phyloP scores from a whole-genome alignment of 2,797 vertebrate genomes.

The Pterois miles region DNA sequence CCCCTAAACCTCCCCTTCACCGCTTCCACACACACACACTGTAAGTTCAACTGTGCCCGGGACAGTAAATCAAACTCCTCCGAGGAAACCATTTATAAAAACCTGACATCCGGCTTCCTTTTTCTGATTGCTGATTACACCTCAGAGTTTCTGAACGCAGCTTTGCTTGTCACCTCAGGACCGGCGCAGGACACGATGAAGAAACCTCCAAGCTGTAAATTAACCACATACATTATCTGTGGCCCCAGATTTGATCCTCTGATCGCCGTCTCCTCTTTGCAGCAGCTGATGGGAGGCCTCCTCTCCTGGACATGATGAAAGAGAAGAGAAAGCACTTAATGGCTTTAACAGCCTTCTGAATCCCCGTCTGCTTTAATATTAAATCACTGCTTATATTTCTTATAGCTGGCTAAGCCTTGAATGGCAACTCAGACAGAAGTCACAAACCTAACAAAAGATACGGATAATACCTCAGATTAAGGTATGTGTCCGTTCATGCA shows the following conservation, averaged over 20 bases:
- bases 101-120: constrained; percentile 71
- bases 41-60: constrained; percentile 43
- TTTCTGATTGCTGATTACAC: constrained; percentile 81
- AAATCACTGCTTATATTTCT: constrained; percentile 77
- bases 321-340: constrained; percentile 73
- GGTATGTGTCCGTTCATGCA: constrained; percentile 22
- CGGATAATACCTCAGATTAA: constrained; percentile 27
- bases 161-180: constrained; percentile 60
- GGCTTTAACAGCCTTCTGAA: constrained; percentile 74
- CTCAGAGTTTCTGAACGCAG: constrained; percentile 69
- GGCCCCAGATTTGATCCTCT: constrained; percentile 54
- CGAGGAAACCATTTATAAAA: constrained; percentile 73
- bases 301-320: constrained; percentile 74
- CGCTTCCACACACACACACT: constrained; percentile 20
- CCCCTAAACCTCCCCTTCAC: constrained; percentile 14
- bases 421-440: constrained; percentile 56
- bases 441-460: constrained; percentile 60
- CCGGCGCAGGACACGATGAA: constrained; percentile 58
- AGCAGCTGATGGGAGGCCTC: constrained; percentile 53
- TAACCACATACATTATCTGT: constrained; percentile 72
- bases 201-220: constrained; percentile 75
- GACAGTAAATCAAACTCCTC: constrained; percentile 75
- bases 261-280: constrained; percentile 61
- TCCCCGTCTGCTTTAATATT: constrained; percentile 67
- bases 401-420: constrained; percentile 61